Evolutionary conservation across 2,888 invertebrate genomes (phyloP).

Genomic region (Deroplatys truncata): DNA sequence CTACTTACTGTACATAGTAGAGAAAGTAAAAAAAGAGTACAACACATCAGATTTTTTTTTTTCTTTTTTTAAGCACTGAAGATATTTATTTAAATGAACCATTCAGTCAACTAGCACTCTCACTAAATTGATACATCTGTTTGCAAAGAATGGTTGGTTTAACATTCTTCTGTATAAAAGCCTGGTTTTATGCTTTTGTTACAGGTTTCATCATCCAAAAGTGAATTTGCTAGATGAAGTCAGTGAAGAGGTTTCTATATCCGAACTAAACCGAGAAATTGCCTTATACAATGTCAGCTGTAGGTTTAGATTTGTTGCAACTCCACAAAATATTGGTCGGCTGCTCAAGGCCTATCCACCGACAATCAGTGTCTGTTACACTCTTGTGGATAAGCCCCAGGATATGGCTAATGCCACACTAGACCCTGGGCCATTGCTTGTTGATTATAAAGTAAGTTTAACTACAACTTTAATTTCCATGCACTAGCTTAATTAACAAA

Average conservation of each 20-base stretch:
- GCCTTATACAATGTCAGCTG: slow-evolving; percentile 39
- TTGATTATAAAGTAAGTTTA: slow-evolving; percentile 1
- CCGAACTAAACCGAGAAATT: slow-evolving; percentile 35
- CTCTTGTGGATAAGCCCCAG: slow-evolving; percentile 32
- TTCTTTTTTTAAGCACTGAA: too few species aligned
- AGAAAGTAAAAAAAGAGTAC: too few species aligned
- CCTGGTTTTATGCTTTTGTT: neutral
- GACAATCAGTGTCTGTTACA: slow-evolving; percentile 40
- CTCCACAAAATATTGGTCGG: slow-evolving; percentile 39
- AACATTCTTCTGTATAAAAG: too few species aligned
- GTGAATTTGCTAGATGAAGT: slow-evolving; percentile 38
- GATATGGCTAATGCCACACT: slow-evolving; percentile 37
- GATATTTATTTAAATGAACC: too few species aligned
- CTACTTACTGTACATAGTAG: too few species aligned
- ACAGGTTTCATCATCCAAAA: slow-evolving; percentile 43
- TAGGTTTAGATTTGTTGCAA: slow-evolving; percentile 42
- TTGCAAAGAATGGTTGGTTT: too few species aligned
- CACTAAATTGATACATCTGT: too few species aligned
- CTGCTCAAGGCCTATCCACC: slow-evolving; percentile 40
- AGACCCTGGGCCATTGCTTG: slow-evolving; percentile 38
- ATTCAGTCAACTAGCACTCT: too few species aligned
- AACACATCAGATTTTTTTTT: too few species aligned
- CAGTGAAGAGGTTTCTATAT: slow-evolving; percentile 35
- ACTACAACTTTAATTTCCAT: neutral
- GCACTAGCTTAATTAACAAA: neutral